Evolutionary conservation across 1,140 invertebrate genomes (phyloP).

Genomic region (Geopemphigus sp.): DNA sequence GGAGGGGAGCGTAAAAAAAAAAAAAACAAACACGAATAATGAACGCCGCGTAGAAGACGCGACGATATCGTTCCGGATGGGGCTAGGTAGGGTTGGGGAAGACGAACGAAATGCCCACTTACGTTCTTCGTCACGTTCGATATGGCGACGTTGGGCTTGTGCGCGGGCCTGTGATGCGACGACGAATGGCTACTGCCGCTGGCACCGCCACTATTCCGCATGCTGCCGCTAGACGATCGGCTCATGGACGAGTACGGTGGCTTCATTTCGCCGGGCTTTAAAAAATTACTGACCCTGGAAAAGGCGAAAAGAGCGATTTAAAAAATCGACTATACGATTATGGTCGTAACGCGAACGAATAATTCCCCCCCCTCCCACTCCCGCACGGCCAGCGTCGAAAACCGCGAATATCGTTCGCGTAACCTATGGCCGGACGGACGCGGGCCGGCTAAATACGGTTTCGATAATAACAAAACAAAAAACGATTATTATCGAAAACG

Average conservation of each 20-base stretch:
- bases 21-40: not conserved
- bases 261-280: constrained; percentile 42
- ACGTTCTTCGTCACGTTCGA: constrained; percentile 33
- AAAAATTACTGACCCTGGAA: constrained; percentile 28
- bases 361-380: too few species aligned
- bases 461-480: too few species aligned
- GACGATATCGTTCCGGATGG: too few species aligned
- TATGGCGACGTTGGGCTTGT: constrained; percentile 43
- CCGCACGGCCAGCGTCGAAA: too few species aligned
- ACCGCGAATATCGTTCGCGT: too few species aligned
- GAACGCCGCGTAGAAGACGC: not conserved
- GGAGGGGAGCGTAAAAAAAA: not conserved
- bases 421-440: too few species aligned
- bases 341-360: too few species aligned
- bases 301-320: too few species aligned
- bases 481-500: too few species aligned
- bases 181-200: too few species aligned
- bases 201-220: not conserved
- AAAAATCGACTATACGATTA: too few species aligned
- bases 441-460: too few species aligned
- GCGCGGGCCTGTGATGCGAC: constrained; percentile 38
- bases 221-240: constrained; percentile 19
- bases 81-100: not conserved
- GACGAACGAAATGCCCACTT: not conserved
- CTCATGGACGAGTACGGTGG: constrained; percentile 26